Base-by-base conservation (phyloP, 2,113 vertebrate genomes). In the Mirounga angustirostris region DNA sequence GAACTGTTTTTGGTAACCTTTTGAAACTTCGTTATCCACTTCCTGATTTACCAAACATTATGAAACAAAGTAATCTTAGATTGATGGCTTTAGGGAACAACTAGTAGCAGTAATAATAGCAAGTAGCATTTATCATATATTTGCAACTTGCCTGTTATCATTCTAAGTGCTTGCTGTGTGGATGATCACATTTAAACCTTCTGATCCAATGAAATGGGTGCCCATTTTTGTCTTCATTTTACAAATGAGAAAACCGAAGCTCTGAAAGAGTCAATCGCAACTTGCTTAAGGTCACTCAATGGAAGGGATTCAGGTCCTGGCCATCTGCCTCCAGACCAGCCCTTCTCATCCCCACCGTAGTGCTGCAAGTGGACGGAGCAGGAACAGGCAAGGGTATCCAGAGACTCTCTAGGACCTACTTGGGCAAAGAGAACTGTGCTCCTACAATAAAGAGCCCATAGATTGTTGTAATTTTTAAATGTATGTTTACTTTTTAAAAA, bases 1-100 rank as follows among this genome's bases (percentile, higher is more conserved):
- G 59, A 93, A 91, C n/a, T 79, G 36, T 91, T 95, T 90, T 61
- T 78, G 83, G 65, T 30, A 92, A 84, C 63, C 30, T 90, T 94
- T 63, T 85, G 46, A 84, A 87, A 94, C 5, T 18, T 71, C 18
- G 59, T 56, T 73, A 94, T 24, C 63, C 6, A 80, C 52, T 88
- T 50, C 22, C 26, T 73, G 24, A 56, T 43, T 86, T 87, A 82
- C 33, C 84, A 56, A 86, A 80, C 22, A 65, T 69, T 16, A 54
- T 73, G 16, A 59, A 94, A 86, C 43, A 61, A 69, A 19, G 36
- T 15, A 46, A 73, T 78, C 58, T 52, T 73, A 19, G 58, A 19
- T 79, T 50, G 40, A 69, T 74, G 36, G 12, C 26, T 91, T 78
- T n/a, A 76, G 56, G 71, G 15, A 56, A 54, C 46, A 61, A 67